Evolutionary conservation across 2,888 invertebrate species (phyloP), one percentile per base, ranked within the genome.

Genomic region (Lymantria monacha): DNA sequence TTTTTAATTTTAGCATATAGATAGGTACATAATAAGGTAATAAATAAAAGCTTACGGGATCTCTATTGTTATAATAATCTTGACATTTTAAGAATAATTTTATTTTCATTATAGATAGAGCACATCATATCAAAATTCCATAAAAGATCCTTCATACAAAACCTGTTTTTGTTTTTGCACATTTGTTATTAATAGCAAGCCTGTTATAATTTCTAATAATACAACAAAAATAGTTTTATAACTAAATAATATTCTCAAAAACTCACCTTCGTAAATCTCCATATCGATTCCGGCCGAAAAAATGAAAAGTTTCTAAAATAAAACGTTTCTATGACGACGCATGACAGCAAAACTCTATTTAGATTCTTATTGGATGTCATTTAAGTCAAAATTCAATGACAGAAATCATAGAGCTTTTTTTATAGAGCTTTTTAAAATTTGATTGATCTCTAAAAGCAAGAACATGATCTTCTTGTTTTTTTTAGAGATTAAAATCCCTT

Each of bases 261-360:
- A 77, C 88, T 87, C 69, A 91, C 91, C 88, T 78, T 85, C 89
- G 69, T 76, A 79, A 75, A 81, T 81, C 73, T 91, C 91, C 91
- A 91, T 91, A 81, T 86, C 90, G 75, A 77, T 77, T 76, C 84
- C 82, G 79, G 79, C 81, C 81, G 81, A 85, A 87, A 68, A 84
- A 83, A 81, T 81, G 66, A 85, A 83, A 87, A 85, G 81, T 85
- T 83, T 73, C 72, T 85, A 86, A 86, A 85, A 74, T 78, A 79
- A 74, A 69, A 72, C 86, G 91, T 91, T 91, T 90, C 91, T 91
- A 91, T 91, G 90, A 85, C 91, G 83, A 91, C 91, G 79, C 90
- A 90, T 91, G 91, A 91, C 87, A 86, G 85, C 78, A 82, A 82
- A 76, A 82, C 81, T 79, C 75, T 59, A 77, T 72, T 76, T 66